Conservation (phyloP, 1,140 invertebrate genomes). For the Dinothrombium tinctorium region DNA sequence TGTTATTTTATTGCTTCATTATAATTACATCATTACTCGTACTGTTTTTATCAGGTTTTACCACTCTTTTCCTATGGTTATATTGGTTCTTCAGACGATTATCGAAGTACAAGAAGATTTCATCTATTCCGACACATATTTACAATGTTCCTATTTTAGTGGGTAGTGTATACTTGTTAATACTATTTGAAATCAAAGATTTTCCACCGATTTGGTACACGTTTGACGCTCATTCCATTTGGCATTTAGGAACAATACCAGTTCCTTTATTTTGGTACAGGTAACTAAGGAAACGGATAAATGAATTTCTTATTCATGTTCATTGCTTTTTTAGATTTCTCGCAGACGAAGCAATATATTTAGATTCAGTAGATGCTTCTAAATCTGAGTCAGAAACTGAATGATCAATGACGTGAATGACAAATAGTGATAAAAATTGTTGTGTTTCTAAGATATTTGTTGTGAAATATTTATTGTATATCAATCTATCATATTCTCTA, state of each 20-base stretch:
- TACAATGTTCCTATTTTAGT: constrained; percentile 37
- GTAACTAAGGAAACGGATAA: no score
- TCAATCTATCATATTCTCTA: no score
- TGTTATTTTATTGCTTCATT: constrained; percentile 13
- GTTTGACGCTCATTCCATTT: constrained; percentile 82
- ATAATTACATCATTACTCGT: neutral
- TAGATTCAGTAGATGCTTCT: no score
- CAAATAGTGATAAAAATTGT: no score
- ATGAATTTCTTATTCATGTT: no score
- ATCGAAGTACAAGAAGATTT: constrained; percentile 15
- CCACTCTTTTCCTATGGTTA: constrained; percentile 45
- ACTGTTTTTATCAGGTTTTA: constrained; percentile 30
- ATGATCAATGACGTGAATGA: no score
- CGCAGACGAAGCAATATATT: no score
- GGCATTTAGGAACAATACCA: constrained; percentile 73
- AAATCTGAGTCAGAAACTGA: no score
- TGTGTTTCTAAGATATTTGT: no score
- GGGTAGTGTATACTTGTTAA: constrained; percentile 40
- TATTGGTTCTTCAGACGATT: constrained; percentile 52
- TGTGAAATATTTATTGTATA: no score
- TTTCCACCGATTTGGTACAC: constrained; percentile 60
- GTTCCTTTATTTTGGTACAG: constrained; percentile 56
- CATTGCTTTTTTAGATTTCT: no score
- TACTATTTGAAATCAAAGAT: constrained; percentile 68
- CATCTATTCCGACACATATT: constrained; percentile 19